phyloP scores from a whole-genome alignment of 2,113 vertebrate genomes.

The Calidris pygmaea region DNA sequence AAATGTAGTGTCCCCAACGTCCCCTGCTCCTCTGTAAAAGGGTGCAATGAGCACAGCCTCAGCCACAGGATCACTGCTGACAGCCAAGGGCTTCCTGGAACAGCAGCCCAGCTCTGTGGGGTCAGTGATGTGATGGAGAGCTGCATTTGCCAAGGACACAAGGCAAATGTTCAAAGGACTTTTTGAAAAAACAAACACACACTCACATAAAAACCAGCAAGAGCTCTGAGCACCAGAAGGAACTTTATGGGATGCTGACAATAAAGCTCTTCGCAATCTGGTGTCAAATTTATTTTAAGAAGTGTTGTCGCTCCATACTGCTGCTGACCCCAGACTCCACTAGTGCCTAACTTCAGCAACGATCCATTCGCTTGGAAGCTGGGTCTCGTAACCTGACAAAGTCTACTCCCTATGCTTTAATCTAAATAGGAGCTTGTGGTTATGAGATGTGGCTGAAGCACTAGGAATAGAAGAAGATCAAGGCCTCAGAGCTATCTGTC shows the following conservation, averaged over 20 bases:
- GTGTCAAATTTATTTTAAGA: constrained; percentile 34
- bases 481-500: background rate
- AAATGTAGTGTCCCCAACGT: background rate
- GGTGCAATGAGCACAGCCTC: background rate
- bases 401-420: background rate
- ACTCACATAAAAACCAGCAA: constrained; percentile 24
- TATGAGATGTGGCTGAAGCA: background rate
- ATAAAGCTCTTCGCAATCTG: constrained; percentile 41
- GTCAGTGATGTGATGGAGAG: background rate
- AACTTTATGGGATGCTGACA: constrained; percentile 38
- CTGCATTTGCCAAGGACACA: background rate
- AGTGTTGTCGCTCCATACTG: background rate
- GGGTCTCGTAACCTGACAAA: background rate
- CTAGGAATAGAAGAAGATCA: background rate
- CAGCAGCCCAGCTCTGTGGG: background rate
- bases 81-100: background rate
- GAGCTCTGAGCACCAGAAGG: constrained; percentile 32
- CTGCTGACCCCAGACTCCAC: background rate
- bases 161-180: constrained; percentile 6
- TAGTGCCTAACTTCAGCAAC: background rate
- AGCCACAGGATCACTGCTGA: background rate
- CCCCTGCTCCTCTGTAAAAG: background rate
- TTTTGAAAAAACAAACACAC: background rate
- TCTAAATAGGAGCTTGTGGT: background rate
- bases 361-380: background rate